phyloP scores from a whole-genome alignment of 2,113 vertebrate species.

The Eclectus roratus region DNA sequence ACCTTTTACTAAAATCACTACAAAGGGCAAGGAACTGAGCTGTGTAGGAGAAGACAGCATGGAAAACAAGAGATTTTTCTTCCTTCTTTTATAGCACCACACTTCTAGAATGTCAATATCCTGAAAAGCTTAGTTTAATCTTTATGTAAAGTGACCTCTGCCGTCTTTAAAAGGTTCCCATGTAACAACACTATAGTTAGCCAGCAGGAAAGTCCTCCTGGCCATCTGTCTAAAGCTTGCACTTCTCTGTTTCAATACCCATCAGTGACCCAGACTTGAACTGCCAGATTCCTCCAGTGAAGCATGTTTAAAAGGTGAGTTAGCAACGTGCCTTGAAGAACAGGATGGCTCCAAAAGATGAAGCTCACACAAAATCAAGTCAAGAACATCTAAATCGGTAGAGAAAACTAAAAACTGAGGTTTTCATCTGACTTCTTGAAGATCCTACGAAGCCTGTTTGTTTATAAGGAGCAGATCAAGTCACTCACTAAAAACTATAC shows the following conservation, averaged over 20 bases:
- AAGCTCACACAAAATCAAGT: not conserved
- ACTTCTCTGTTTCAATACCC: not conserved
- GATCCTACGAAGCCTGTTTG: not conserved
- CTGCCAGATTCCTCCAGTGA: not conserved
- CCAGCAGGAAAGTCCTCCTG: not conserved
- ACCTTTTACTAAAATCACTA: not conserved
- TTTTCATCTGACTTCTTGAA: not conserved
- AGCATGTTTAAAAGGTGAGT: not conserved
- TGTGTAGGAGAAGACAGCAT: not conserved
- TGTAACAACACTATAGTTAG: not conserved
- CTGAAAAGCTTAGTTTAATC: not conserved
- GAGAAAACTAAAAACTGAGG: not conserved
- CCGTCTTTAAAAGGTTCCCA: not conserved
- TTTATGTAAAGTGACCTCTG: not conserved
- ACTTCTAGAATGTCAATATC: not conserved
- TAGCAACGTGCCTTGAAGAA: not conserved
- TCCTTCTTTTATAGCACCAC: not conserved
- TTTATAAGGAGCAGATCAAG: not conserved
- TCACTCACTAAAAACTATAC: not conserved
- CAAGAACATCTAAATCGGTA: not conserved
- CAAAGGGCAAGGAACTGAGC: not conserved
- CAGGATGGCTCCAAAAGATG: not conserved
- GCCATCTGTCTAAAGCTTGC: not conserved
- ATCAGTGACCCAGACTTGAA: not conserved
- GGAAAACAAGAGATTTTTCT: not conserved